These are phyloP conservation scores for Pseudois nayaur DNA, from an alignment of 2,113 vertebrate species.

Conservation along the genomic window DNA sequence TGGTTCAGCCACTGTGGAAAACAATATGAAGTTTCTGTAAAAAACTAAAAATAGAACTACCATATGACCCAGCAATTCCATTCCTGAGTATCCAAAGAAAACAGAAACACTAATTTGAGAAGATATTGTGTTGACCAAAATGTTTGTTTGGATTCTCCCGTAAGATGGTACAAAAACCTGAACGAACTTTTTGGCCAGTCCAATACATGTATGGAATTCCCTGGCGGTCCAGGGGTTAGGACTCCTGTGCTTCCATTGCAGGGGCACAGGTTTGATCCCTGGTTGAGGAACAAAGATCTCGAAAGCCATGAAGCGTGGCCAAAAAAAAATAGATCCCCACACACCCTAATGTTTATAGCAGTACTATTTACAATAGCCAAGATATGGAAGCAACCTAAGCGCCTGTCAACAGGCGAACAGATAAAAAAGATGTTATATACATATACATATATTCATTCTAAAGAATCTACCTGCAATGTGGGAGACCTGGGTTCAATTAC, in stretches of 20 bases:
- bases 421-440: background rate
- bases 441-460: background rate
- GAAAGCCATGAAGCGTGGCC: rapidly evolving
- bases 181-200: background rate
- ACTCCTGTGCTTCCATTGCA: background rate
- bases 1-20: background rate
- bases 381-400: background rate
- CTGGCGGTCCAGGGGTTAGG: background rate
- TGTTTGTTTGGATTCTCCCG: rapidly evolving
- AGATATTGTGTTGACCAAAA: background rate
- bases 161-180: background rate
- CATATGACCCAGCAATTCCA: background rate
- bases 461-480: background rate
- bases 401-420: background rate
- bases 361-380: background rate
- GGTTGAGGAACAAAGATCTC: background rate
- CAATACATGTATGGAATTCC: background rate
- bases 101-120: background rate
- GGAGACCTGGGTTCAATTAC: background rate
- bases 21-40: no score
- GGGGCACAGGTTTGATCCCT: background rate
- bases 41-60: background rate
- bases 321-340: background rate
- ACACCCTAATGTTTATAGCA: background rate
- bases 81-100: background rate